Percentiles rank a stretch among this genome's conserved stretches.
Conservation (phyloP, 2,113 vertebrate genomes). For the Gorsachius goisagi region DNA sequence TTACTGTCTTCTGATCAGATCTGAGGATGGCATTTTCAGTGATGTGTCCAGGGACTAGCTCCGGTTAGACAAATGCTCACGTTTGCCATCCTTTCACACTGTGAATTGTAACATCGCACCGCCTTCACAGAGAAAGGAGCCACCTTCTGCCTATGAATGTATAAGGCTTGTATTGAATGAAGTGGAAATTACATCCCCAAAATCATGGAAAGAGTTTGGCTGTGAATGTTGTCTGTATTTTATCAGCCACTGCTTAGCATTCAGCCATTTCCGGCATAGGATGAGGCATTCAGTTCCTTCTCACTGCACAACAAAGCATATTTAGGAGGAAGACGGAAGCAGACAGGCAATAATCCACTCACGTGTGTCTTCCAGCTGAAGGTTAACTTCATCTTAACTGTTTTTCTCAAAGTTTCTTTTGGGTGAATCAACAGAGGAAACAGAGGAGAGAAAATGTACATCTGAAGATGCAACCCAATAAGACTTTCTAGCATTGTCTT, state of each 20-base stretch:
- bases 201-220: neutral
- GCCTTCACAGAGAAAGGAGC: neutral
- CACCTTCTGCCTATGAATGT: neutral
- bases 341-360: neutral
- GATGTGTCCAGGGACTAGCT: neutral
- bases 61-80: neutral
- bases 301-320: neutral
- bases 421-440: neutral
- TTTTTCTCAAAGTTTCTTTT: neutral
- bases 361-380: neutral
- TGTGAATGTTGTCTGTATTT: neutral
- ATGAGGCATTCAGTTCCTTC: neutral
- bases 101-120: neutral
- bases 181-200: neutral
- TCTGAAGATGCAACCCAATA: neutral
- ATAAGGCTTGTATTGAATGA: neutral
- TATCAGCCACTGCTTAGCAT: neutral
- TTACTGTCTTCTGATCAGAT: neutral
- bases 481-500: neutral
- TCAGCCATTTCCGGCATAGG: neutral
- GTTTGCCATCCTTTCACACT: accelerated
- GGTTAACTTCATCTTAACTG: neutral
- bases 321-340: neutral
- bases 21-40: neutral
- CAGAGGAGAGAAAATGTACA: neutral